A percentile compares a stretch with the other conserved stretches of the same genome.
phyloP scores from a whole-genome alignment of 2,888 invertebrate species.

The Gymnocheta viridis region DNA sequence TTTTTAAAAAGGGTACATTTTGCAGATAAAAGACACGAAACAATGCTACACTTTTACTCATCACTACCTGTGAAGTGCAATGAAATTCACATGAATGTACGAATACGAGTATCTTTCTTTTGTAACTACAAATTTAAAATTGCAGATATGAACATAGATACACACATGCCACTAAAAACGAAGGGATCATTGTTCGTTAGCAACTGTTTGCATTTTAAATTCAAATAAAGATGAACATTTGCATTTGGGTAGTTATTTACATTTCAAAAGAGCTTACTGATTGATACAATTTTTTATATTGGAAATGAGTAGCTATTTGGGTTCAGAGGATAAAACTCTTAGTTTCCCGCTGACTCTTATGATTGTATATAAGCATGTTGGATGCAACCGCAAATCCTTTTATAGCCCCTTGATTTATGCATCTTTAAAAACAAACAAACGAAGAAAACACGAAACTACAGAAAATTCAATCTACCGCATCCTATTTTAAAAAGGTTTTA shows the following conservation, averaged over 20 bases:
- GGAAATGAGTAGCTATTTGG: slow-evolving; percentile 57
- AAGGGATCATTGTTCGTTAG: slow-evolving; percentile 44
- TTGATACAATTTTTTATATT: slow-evolving; percentile 63
- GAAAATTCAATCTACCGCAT: slow-evolving; percentile 57
- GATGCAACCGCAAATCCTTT: slow-evolving; percentile 70
- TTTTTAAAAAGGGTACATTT: slow-evolving; percentile 38
- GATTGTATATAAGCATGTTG: slow-evolving; percentile 39
- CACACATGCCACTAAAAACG: neutral
- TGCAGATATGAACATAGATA: slow-evolving; percentile 19
- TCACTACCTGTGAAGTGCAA: slow-evolving; percentile 43
- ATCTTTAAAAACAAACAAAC: slow-evolving; percentile 50
- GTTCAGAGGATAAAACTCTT: slow-evolving; percentile 37
- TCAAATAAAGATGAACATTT: slow-evolving; percentile 33
- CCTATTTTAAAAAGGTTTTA: neutral
- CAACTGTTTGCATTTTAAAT: slow-evolving; percentile 51
- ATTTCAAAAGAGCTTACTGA: slow-evolving; percentile 51
- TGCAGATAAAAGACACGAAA: slow-evolving; percentile 17
- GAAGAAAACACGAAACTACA: slow-evolving; percentile 14
- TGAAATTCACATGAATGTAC: neutral
- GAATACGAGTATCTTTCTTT: slow-evolving; percentile 15
- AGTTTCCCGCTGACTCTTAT: slow-evolving; percentile 62
- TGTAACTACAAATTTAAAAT: slow-evolving; percentile 11
- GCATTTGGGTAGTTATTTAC: slow-evolving; percentile 59
- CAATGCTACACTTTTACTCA: slow-evolving; percentile 37
- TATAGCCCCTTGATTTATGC: slow-evolving; percentile 67